These are phyloP conservation scores for Okamejei kenojei DNA, from an alignment of 2,797 vertebrate species.

Conservation along the genomic window DNA sequence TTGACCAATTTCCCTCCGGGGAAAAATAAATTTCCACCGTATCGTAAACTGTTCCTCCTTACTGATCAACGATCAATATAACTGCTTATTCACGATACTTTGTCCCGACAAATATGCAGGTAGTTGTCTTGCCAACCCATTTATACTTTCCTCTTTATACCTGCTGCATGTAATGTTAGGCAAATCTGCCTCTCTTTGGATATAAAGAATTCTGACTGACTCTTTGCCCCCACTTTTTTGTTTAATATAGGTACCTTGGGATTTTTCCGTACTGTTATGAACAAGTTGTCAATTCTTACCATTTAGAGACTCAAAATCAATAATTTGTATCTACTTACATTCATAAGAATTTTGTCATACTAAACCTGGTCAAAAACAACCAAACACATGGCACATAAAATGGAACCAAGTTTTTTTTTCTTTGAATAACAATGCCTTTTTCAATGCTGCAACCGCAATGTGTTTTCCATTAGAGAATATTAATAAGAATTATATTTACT, in stretches of 20 bases:
- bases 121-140: background rate
- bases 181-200: background rate
- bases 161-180: no score
- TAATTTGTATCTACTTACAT: slow-evolving; percentile 16
- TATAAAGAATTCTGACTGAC: background rate
- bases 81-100: background rate
- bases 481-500: slow-evolving; percentile 39
- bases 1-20: no score
- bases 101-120: background rate
- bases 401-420: background rate
- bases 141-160: background rate
- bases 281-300: background rate
- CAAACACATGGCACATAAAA: background rate
- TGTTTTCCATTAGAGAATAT: slow-evolving; percentile 34
- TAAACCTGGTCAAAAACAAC: background rate
- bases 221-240: background rate
- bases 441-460: slow-evolving; percentile 11
- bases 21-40: no score
- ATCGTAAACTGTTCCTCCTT: background rate
- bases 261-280: background rate
- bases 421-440: slow-evolving; percentile 25
- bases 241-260: background rate
- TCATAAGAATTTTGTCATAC: background rate
- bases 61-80: background rate
- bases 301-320: background rate